Evolutionary conservation across 1,140 invertebrate genomes (phyloP).

Genomic region (Camponotus pennsylvanicus): DNA sequence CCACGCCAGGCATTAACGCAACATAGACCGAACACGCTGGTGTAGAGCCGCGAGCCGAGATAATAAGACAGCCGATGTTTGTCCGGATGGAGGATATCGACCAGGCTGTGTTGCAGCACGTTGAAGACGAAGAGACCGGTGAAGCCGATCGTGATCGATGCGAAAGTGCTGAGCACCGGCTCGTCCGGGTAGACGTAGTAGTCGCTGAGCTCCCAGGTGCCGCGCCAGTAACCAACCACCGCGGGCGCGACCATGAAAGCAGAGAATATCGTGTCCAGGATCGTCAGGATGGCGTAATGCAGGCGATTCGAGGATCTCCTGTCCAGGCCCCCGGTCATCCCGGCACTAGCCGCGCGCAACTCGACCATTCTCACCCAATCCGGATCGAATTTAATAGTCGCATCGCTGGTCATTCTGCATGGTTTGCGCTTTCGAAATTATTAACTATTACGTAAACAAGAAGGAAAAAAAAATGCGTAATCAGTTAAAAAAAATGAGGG

Average conservation of each 20-base stretch:
- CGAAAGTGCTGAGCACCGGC: constrained; percentile 87
- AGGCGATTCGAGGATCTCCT: constrained; percentile 76
- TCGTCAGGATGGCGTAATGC: constrained; percentile 88
- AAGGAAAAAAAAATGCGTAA: background rate
- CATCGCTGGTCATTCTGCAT: constrained; percentile 74
- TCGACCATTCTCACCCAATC: constrained; percentile 82
- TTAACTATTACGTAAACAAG: too few relatives aligned
- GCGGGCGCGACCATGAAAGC: constrained; percentile 91
- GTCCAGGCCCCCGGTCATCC: constrained; percentile 79
- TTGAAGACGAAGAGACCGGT: constrained; percentile 90
- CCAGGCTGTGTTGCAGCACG: constrained; percentile 89
- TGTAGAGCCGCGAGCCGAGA: constrained; percentile 91
- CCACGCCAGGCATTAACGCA: constrained; percentile 95
- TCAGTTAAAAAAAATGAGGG: background rate
- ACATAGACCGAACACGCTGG: constrained; percentile 90
- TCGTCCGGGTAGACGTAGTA: constrained; percentile 89
- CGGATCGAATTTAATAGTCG: constrained; percentile 72
- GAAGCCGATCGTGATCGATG: constrained; percentile 90
- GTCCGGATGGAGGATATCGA: constrained; percentile 89
- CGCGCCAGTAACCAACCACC: constrained; percentile 94
- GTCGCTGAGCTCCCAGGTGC: constrained; percentile 93
- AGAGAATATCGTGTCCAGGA: constrained; percentile 91
- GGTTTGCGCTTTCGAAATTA: constrained; percentile 45
- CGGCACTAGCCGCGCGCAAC: constrained; percentile 74
- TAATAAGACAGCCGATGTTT: constrained; percentile 90